Conservation (phyloP, 1,140 invertebrate genomes). For the Phocides pigmalion region DNA sequence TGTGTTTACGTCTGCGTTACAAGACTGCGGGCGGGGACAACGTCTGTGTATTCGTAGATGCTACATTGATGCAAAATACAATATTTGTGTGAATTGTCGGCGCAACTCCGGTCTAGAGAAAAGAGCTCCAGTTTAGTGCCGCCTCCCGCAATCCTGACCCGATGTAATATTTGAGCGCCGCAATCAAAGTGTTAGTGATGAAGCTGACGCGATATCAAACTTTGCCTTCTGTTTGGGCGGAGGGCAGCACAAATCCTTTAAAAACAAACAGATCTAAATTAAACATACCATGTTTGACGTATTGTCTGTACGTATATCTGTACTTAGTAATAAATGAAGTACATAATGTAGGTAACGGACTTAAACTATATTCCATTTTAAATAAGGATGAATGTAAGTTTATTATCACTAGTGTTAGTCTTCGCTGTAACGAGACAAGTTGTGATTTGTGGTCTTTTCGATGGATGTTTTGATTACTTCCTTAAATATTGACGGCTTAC, state of each 20-base stretch:
- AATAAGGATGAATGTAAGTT: conserved; percentile 62
- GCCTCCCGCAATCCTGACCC: no score
- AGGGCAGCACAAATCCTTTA: conserved; percentile 32
- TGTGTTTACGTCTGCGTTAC: no score
- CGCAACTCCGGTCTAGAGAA: no score
- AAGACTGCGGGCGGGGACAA: no score
- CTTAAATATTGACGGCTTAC: conserved; percentile 43
- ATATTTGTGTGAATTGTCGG: no score
- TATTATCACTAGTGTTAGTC: conserved; percentile 55
- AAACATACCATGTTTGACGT: conserved; percentile 33
- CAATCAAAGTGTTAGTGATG: no score
- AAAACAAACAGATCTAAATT: conserved; percentile 29
- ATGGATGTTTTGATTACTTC: conserved; percentile 64
- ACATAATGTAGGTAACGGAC: conserved; percentile 72
- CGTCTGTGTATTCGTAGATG: no score
- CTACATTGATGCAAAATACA: no score
- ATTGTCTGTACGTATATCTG: conserved; percentile 35
- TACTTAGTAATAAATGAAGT: conserved; percentile 78
- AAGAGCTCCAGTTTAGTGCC: no score
- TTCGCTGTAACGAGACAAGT: conserved; percentile 62
- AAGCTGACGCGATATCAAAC: no score
- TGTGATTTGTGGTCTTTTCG: conserved; percentile 74
- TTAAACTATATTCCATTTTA: conserved; percentile 72
- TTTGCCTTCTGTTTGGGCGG: conserved; percentile 28
- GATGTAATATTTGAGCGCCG: no score